Percentiles rank a stretch among this genome's conserved stretches.
Conservation (phyloP, 2,113 vertebrate species). For the Sinocyclocheilus maitianheensis region DNA sequence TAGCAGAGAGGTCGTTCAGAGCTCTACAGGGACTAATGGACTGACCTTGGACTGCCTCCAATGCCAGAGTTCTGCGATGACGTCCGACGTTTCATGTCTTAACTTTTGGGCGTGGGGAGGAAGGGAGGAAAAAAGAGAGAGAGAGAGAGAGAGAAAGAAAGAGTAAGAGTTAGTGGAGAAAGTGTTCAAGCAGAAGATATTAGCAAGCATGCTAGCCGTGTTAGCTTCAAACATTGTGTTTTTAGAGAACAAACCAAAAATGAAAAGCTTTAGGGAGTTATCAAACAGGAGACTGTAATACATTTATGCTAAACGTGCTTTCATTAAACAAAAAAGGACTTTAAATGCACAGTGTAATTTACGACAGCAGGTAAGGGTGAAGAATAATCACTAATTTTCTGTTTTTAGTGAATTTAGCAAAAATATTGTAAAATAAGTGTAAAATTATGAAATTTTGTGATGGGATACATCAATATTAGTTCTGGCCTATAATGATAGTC, state of each 20-base stretch:
- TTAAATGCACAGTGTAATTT: neutral
- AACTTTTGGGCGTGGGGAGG: too few species aligned
- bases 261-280: too few species aligned
- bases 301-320: neutral
- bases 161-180: too few species aligned
- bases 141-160: too few species aligned
- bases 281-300: neutral
- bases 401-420: neutral
- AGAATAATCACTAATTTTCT: neutral
- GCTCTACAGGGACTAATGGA: too few species aligned
- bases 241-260: neutral
- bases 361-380: neutral
- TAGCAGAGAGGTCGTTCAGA: too few species aligned
- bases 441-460: neutral
- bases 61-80: too few species aligned
- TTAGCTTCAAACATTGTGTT: constrained; percentile 14
- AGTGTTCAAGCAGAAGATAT: neutral
- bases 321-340: too few species aligned
- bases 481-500: too few species aligned
- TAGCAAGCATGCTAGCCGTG: constrained; percentile 20
- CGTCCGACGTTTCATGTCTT: too few species aligned
- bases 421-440: neutral
- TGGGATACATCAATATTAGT: neutral
- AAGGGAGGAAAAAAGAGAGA: too few species aligned
- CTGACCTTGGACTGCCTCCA: too few species aligned